A percentile compares a stretch with the other conserved stretches of the same genome.
Conservation (phyloP, 2,113 vertebrate species). For the Anser brachyrhynchus region DNA sequence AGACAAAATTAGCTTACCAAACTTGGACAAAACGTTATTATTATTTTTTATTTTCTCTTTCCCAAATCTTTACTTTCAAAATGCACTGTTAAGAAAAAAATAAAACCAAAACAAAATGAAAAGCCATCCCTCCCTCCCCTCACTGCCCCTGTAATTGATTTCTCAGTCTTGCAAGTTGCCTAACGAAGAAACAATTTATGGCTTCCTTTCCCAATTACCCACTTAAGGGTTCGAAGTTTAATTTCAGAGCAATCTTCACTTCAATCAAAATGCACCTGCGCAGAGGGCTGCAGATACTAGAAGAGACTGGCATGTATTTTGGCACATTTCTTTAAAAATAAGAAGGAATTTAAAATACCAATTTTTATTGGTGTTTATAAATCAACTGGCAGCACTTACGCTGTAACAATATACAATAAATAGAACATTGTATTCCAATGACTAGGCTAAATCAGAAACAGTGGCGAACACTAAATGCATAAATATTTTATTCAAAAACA, state of each 20-base stretch:
- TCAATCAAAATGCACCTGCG: background rate
- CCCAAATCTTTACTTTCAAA: background rate
- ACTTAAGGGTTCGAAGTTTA: background rate
- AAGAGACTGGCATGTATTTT: background rate
- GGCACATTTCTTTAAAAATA: background rate
- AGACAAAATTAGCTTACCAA: background rate
- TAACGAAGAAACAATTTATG: slow-evolving; percentile 3
- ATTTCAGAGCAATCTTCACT: slow-evolving; percentile 19
- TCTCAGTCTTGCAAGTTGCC: background rate
- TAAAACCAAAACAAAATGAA: background rate
- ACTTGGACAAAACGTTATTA: background rate
- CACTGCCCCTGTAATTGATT: fast-evolving
- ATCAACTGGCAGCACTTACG: slow-evolving; percentile 25
- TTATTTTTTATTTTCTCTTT: background rate
- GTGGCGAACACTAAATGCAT: slow-evolving; percentile 24
- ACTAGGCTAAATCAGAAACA: slow-evolving; percentile 35
- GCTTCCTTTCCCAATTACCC: background rate
- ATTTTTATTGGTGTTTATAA: slow-evolving; percentile 28
- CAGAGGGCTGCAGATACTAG: background rate
- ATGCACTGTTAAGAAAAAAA: background rate
- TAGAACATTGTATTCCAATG: slow-evolving; percentile 17
- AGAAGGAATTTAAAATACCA: background rate
- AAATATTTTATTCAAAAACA: slow-evolving; percentile 59
- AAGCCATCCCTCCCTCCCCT: fast-evolving
- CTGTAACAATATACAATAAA: slow-evolving; percentile 49